These are phyloP conservation scores for Cepaea nemoralis DNA, from an alignment of 1,140 invertebrate genomes.

Conservation along the genomic window DNA sequence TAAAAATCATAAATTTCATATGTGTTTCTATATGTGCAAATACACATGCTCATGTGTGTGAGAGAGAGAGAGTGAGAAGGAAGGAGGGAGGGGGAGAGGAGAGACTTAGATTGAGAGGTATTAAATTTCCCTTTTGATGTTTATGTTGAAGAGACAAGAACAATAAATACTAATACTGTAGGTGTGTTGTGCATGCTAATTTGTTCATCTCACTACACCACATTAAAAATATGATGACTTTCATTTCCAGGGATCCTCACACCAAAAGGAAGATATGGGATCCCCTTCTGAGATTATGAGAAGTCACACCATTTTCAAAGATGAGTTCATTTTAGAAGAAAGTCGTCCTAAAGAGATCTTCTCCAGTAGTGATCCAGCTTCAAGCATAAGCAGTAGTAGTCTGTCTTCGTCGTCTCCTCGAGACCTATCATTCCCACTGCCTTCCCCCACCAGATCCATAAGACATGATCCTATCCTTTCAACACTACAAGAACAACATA, in stretches of 20 bases:
- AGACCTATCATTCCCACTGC: not conserved
- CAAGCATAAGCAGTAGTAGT: constrained; percentile 43
- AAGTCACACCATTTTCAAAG: constrained; percentile 59
- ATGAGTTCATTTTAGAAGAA: constrained; percentile 67
- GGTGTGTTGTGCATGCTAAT: too few relatives aligned
- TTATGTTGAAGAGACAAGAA: too few relatives aligned
- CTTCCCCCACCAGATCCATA: not conserved
- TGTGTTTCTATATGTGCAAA: too few relatives aligned
- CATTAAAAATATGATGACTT: not conserved
- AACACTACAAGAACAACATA: constrained; percentile 30
- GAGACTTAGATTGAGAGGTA: too few relatives aligned
- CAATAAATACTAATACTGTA: too few relatives aligned
- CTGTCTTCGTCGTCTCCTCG: constrained; percentile 47
- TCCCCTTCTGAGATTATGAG: constrained; percentile 52
- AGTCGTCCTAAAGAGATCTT: constrained; percentile 61
- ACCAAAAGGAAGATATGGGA: constrained; percentile 38
- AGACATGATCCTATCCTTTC: not conserved
- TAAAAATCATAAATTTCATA: too few relatives aligned
- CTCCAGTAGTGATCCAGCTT: constrained; percentile 50
- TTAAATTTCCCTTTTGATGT: too few relatives aligned
- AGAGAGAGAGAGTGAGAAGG: too few relatives aligned
- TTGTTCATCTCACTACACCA: too few relatives aligned
- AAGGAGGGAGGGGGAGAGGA: too few relatives aligned
- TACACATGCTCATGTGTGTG: too few relatives aligned
- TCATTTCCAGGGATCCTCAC: not conserved